Base-by-base conservation (phyloP, 2,797 vertebrate species). In the Arctocebus calabarensis region DNA sequence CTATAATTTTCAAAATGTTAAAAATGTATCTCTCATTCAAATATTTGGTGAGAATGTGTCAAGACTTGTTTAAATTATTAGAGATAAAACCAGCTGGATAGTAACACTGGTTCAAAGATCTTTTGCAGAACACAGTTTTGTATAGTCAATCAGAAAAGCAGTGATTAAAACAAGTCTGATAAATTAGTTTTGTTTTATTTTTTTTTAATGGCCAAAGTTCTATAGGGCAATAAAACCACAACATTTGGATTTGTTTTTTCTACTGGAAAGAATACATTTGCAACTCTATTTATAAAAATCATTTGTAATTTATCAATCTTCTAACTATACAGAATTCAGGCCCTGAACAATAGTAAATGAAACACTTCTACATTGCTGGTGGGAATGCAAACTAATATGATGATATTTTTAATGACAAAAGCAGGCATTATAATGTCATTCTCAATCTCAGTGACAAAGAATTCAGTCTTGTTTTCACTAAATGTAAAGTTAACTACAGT, bases 1-100 rank as follows among this genome's bases (percentile, higher is more conserved):
- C 9, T 10, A 8, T n/a, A 27, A 32, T 45, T 61, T 66, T 84
- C 29, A 88, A 89, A 84, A 77, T 27, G 22, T 84, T 87, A 74
- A 89, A 92, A 94, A 81, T 52, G n/a, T 7, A 55, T 5, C 37
- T 94, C 14, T 75, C 45, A 64, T 73, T 92, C 43, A 90, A 71
- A 55, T 45, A 77, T 23, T 62, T 62, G n/a, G 27, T 57, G 10
- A 79, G 29, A 66, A 40, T 14, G 5, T 74, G 32, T 73, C 57
- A 78, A 66, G 34, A 66, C 43, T 45, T 85, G 8, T 87, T 68
- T 59, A 81, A 75, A 23, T 81, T 73, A 59, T 79, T 43, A 57
- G 25, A 62, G 25, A 92, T 22, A 29, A 20, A 79, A 57, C 12
- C 43, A 71, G 52, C 23, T 78, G 25, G 13, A 85, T 88, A 20